Base-by-base conservation (phyloP, 2,113 vertebrate species). In the Oryzias javanicus region DNA sequence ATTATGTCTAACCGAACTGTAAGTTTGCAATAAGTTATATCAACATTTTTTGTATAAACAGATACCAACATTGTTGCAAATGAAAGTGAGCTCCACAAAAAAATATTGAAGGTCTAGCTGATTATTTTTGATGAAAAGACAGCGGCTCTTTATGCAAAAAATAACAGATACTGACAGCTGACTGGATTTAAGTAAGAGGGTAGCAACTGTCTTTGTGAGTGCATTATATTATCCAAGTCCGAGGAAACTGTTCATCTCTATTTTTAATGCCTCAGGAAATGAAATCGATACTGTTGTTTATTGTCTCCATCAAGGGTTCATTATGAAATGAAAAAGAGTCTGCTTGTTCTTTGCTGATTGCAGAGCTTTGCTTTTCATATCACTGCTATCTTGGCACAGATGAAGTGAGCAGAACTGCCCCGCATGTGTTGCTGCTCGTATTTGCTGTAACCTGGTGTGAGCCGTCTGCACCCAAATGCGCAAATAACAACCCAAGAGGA, bases 401-500 rank as follows among this genome's bases (percentile, higher is more conserved):
- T 42, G 42, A 56, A 60, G 35, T 12, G 42, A 13, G 7, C 17
- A 15, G 14, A 60, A 22, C 4, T 56, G 14, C 13, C 5, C 27
- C 19, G 42, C 54, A 44, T 27, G 25, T 52, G 16, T 7, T 22
- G 54, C 3, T 27, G 62, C 59, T 66, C 55, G 50, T 4, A 13
- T 64, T 29, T 59, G 56, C 20, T 49, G 54, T 56, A n/a, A 45
- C 42, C 19, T 49, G 69, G 62, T 80, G 62, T 73, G 61, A 7
- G 59, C 49, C 61, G 41, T 64, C 56, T 60, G 42, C 70, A 58
- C 49, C 71, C 69, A 53, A 50, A 20, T 49, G 42, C 19, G 29
- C 22, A 59, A 24, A 17, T 29, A 55, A 60, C 42, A 71, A 35
- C 64, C 65, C 56, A 57, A 80, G 77, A 50, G 72, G 64, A 50